Evolutionary conservation across 2,797 vertebrate genomes (phyloP).

Genomic region (Bucorvus abyssinicus): DNA sequence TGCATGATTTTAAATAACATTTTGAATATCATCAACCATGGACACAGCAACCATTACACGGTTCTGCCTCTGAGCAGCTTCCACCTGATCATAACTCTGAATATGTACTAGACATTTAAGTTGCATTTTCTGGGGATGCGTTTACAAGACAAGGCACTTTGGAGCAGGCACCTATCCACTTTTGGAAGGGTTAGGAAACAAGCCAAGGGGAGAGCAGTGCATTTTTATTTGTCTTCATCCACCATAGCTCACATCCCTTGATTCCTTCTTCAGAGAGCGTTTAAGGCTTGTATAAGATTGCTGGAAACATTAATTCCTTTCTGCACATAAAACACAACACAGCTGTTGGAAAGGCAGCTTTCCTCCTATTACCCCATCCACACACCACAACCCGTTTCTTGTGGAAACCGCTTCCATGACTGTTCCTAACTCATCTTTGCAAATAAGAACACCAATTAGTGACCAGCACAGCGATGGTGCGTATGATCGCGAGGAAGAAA

Average conservation of each 20-base stretch:
- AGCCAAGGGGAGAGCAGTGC: not conserved
- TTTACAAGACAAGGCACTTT: constrained; percentile 11
- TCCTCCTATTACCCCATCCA: not conserved
- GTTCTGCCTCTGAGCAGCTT: not conserved
- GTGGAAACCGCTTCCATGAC: not conserved
- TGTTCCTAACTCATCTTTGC: not conserved
- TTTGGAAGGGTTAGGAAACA: constrained; percentile 15
- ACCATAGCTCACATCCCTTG: not conserved
- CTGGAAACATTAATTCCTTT: not conserved
- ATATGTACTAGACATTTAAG: not conserved
- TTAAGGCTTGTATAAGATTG: not conserved
- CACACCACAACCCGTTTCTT: not conserved
- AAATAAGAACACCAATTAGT: not conserved
- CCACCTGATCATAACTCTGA: not conserved
- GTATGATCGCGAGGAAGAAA: not conserved
- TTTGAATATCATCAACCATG: not conserved
- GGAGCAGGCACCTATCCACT: not conserved
- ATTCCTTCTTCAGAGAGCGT: not conserved
- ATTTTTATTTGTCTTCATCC: not conserved
- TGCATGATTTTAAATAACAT: not conserved
- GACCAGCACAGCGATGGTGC: not conserved
- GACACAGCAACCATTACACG: not conserved
- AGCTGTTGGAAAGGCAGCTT: not conserved
- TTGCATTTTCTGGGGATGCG: constrained; percentile 4
- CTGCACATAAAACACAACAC: not conserved